Conservation (phyloP, 2,113 vertebrate genomes). For the Nestor notabilis region DNA sequence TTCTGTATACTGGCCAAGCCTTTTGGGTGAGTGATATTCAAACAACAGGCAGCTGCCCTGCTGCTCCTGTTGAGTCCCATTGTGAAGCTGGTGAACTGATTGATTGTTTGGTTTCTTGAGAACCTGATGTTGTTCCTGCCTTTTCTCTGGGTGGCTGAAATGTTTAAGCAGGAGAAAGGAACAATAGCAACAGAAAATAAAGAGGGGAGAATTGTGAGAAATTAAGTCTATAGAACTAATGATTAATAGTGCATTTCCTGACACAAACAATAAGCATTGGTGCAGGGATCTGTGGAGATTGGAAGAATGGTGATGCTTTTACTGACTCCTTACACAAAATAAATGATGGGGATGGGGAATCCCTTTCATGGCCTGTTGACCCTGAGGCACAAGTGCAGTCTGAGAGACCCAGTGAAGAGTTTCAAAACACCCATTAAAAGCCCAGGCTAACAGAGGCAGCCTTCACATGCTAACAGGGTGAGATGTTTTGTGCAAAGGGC, state of each 20-base stretch:
- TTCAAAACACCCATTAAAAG: neutral
- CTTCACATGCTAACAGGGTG: neutral
- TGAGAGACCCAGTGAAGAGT: neutral
- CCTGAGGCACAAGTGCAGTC: neutral
- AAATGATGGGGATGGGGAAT: neutral
- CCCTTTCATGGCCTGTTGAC: neutral
- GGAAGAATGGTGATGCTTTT: neutral
- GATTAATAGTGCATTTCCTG: conserved; percentile 45
- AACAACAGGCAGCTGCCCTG: conserved; percentile 37
- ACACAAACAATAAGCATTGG: neutral
- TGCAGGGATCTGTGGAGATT: neutral
- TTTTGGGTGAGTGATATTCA: conserved; percentile 7
- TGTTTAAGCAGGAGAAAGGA: neutral
- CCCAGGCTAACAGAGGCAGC: neutral
- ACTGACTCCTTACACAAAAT: neutral
- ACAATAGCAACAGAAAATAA: conserved; percentile 13
- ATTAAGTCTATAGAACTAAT: neutral
- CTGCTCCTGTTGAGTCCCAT: neutral
- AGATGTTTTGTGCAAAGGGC: neutral
- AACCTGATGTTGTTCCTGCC: conserved; percentile 35
- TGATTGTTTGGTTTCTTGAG: conserved; percentile 54
- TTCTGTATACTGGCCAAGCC: neutral
- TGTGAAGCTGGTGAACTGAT: conserved; percentile 29
- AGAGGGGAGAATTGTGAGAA: conserved; percentile 29
- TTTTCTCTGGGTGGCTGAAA: conserved; percentile 27